Base-by-base conservation (phyloP, 1,140 invertebrate species). In the Eciton burchellii region DNA sequence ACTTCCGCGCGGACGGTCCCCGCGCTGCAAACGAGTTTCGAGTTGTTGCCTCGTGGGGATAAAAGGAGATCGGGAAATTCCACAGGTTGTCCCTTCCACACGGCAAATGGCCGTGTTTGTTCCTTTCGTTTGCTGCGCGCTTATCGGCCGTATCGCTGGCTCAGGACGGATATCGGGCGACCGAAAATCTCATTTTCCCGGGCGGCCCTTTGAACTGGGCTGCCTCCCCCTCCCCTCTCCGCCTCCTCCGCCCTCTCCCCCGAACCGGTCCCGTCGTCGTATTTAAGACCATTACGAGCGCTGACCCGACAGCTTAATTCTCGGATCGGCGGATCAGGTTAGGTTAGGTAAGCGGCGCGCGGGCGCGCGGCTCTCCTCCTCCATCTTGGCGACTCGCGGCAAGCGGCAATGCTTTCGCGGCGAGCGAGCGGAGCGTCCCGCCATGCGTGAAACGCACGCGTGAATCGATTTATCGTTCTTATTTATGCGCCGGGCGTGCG, bases 11-110 rank as follows among this genome's bases (percentile, higher is more conserved):
- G 76, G 54, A 47, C 86, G 82, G 71, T 35, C 74, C 76, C 71
- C n/a, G n/a, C n/a, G 54, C 81, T 79, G 82, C 79, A 85, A 89
- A 89, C 82, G 83, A 84, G 84, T 88, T 89, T 85, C 85, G 63
- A 87, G 79, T 87, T 59, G 54, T 49, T 68, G 62, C 49, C 63
- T 45, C 29, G 41, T 60, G 82, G 47, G 52, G 68, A 35, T 35
- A 35, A 82, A 86, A 83, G 79, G 56, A 57, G 57, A 84, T 81
- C 72, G 70, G 70, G 83, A 73, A 90, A 90, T 89, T 90, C 89
- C 85, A 90, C 89, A 90, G 89, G 89, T 90, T 85, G 83, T 76
- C 73, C 84, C 65, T 66, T 65, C 70, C 19, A 29, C 16, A 24
- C n/a, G n/a, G 26, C 35, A 59, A 21, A 73, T 57, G 72, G 56